Conservation (phyloP, 1,140 invertebrate genomes). For the Bradysia coprophila region DNA sequence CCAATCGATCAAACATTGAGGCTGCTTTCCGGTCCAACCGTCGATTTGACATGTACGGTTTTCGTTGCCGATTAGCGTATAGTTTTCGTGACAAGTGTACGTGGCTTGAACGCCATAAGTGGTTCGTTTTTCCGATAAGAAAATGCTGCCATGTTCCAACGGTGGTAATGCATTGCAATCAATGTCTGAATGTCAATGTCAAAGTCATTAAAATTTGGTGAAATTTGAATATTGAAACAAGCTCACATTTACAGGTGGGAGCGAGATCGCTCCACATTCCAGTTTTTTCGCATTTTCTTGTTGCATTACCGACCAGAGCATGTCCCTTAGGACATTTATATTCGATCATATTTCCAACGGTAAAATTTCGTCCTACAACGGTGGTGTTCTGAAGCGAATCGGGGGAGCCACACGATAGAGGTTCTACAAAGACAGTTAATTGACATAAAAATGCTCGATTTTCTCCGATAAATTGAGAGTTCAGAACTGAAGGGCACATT, state of each 20-base stretch:
- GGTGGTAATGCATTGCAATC: constrained; percentile 54
- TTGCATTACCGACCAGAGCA: constrained; percentile 53
- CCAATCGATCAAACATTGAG: constrained; percentile 70
- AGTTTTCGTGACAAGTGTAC: constrained; percentile 67
- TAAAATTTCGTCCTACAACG: constrained; percentile 47
- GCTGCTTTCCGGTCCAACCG: constrained; percentile 64
- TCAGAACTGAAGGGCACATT: no score
- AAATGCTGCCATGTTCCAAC: constrained; percentile 55
- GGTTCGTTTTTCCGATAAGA: constrained; percentile 43
- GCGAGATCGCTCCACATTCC: constrained; percentile 66
- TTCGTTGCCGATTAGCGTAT: constrained; percentile 57
- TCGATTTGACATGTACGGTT: constrained; percentile 56
- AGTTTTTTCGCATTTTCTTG: constrained; percentile 43
- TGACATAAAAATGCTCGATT: not conserved
- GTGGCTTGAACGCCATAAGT: constrained; percentile 55
- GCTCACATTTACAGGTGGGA: constrained; percentile 73
- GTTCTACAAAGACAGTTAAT: constrained; percentile 33
- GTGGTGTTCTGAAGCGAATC: constrained; percentile 71
- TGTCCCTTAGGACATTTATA: constrained; percentile 72
- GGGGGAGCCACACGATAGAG: constrained; percentile 67
- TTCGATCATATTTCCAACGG: constrained; percentile 44
- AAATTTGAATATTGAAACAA: not conserved
- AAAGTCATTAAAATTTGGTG: constrained; percentile 7
- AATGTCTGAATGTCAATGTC: constrained; percentile 57
- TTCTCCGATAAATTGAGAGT: no score